Evolutionary conservation across 2,113 vertebrate genomes (phyloP), one percentile per base, ranked within the genome.

Genomic region (Charina bottae): DNA sequence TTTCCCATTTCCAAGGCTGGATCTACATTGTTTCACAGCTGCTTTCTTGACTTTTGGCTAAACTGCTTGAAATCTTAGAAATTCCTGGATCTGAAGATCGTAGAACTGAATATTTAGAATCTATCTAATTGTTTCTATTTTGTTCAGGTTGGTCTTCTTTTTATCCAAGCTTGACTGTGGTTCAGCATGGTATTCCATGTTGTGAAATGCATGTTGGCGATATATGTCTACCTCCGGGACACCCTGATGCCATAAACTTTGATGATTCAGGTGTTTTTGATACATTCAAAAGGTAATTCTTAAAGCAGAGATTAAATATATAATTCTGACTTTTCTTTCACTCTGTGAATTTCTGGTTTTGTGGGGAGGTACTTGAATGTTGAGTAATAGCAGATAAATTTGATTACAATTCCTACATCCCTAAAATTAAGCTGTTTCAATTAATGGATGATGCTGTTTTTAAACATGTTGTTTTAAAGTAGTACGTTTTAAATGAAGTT

Each of bases 231-330:
- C 99, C 99, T 96, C 99, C 99, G 92, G 99, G 98, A 98, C 99
- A 99, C 98, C 98, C 98, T 83, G 99, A 99, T 97, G 98, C 99
- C 98, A 99, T 99, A 96, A 99, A 99, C 97, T 99, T 99, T 97
- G 99, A 99, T 94, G 99, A 99, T 98, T 99, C 99, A 72, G 99
- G 99, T 93, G 99, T 99, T 97, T 99, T 99, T 98, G 99, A 99
- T 98, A 99, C 99, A 93, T 99, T 99, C 98, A 99, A 98, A 98
- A 99, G 99, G 99, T 99, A 98, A 96, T 95, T 95, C 26, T 28
- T 37, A 26, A 10, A 21, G 13, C 0, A 83, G 24, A n/a, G 21
- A 87, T n/a, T 0, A 0, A 84, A 87, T 90, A 93, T 78, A 56
- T 0, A 11, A 26, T 37, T 92, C 46, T 13, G 11, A 1, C 42